Percentiles rank a stretch among this genome's conserved stretches.
Evolutionary conservation across 2,888 invertebrate species (phyloP).

Genomic region (Chaitophorus viminalis): DNA sequence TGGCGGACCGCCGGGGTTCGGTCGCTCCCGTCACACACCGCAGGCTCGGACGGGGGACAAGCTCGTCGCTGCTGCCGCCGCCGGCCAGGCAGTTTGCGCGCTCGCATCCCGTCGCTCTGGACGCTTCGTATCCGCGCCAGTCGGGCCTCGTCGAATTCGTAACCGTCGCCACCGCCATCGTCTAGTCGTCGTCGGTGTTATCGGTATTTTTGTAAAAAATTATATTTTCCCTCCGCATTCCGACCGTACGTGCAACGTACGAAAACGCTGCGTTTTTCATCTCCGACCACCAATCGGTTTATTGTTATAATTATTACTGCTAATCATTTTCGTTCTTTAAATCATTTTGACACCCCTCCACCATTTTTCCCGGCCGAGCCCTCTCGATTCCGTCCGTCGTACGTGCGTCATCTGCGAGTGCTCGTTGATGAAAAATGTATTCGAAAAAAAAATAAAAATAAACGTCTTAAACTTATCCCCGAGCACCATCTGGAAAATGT

Average conservation of each 20-base stretch:
- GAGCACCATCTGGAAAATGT: background rate
- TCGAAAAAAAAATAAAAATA: no score
- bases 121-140: background rate
- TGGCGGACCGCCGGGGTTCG: conserved; percentile 50
- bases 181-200: background rate
- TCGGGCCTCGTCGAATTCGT: background rate
- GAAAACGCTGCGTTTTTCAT: no score
- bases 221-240: background rate
- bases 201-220: background rate
- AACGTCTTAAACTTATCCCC: background rate
- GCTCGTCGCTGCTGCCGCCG: conserved; percentile 43
- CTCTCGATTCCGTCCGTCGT: no score
- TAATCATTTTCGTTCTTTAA: no score
- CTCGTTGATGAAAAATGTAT: no score
- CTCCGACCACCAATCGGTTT: no score
- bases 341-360: no score
- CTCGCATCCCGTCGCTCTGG: conserved; percentile 41
- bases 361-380: no score
- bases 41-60: conserved; percentile 26
- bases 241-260: no score
- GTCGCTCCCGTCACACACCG: conserved; percentile 32
- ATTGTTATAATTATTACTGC: no score
- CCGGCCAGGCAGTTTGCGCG: conserved; percentile 57
- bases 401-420: no score
- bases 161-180: background rate